Percentiles rank a stretch among this genome's conserved stretches.
Conservation (phyloP, 2,113 vertebrate species). For the Gila orcuttii region DNA sequence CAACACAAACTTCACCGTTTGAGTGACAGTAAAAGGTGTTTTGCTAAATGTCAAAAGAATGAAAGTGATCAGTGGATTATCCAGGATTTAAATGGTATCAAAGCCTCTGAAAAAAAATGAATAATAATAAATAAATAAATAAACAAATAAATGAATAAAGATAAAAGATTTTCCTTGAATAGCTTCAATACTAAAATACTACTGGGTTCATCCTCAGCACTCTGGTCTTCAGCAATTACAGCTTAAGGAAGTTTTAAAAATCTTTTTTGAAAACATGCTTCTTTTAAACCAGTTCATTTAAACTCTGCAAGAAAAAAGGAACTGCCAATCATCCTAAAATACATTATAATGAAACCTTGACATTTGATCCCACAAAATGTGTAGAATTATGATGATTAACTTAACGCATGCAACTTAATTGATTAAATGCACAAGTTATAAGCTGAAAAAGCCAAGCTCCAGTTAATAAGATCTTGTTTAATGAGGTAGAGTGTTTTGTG, state of each 20-base stretch:
- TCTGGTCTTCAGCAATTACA: not conserved
- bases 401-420: conserved; percentile 43
- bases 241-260: not conserved
- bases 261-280: not conserved
- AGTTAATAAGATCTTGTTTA: conserved; percentile 55
- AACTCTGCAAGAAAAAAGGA: conserved; percentile 1
- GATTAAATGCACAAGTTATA: conserved; percentile 44
- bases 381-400: conserved; percentile 32
- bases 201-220: not conserved
- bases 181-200: too few species aligned
- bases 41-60: too few species aligned
- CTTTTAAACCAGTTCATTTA: conserved; percentile 7
- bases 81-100: not conserved
- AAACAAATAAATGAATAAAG: not conserved
- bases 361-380: conserved; percentile 25
- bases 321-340: conserved; percentile 33
- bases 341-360: conserved; percentile 1
- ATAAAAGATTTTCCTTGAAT: too few species aligned
- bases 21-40: too few species aligned
- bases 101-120: too few species aligned
- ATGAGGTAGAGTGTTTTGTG: conserved; percentile 38
- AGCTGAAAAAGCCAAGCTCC: conserved; percentile 51
- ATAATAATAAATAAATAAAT: too few species aligned
- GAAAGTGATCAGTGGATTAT: not conserved
- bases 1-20: not conserved